phyloP scores from a whole-genome alignment of 2,113 vertebrate species.

The Mystacornis crossleyi region DNA sequence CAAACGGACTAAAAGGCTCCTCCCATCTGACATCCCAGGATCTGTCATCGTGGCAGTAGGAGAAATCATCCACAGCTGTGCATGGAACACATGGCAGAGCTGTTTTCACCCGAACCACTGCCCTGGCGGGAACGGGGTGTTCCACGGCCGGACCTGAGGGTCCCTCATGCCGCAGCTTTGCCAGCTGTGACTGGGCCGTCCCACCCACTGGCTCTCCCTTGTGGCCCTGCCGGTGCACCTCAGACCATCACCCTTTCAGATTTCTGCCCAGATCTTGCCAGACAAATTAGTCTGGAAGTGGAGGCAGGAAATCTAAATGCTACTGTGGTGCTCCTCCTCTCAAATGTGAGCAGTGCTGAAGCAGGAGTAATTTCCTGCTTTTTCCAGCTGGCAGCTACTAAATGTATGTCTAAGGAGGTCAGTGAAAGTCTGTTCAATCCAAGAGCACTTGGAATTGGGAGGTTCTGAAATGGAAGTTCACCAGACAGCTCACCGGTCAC shows the following conservation, averaged over 20 bases:
- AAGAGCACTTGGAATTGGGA: neutral
- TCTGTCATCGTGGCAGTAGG: neutral
- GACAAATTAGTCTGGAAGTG: neutral
- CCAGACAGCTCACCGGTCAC: neutral
- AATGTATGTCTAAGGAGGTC: neutral
- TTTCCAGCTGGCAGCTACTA: neutral
- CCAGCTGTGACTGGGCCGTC: neutral
- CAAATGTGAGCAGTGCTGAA: neutral
- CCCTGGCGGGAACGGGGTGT: neutral
- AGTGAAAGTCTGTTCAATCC: neutral
- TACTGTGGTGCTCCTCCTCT: neutral
- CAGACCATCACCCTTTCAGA: neutral
- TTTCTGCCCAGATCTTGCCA: neutral
- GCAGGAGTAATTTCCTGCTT: neutral
- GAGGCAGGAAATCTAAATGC: neutral
- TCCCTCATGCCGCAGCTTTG: neutral
- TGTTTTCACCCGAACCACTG: neutral
- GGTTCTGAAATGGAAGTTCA: neutral
- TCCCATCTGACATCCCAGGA: neutral
- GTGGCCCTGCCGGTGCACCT: neutral
- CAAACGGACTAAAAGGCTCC: neutral
- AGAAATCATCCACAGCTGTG: neutral
- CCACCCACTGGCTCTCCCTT: neutral
- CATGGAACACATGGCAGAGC: neutral
- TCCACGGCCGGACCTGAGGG: neutral